Evolutionary conservation across 2,113 vertebrate species (phyloP), one percentile per base, ranked within the genome.

Genomic region (Thamnaconus septentrionalis): DNA sequence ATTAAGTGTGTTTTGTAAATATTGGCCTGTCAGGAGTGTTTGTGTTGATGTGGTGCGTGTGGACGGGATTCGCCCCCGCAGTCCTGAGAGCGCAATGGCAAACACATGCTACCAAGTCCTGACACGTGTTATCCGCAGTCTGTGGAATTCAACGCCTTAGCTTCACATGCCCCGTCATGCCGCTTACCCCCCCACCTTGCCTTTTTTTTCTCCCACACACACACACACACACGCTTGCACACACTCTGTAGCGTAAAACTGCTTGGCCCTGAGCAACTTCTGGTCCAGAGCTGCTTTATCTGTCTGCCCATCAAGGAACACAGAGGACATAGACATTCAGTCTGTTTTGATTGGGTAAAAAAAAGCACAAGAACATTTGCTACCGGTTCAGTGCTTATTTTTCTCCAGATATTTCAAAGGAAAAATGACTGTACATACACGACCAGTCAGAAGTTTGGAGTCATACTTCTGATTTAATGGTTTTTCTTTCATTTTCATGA

Each of bases 151-250:
- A 59, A 2, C 71, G 72, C 69, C 66, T 80, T 73, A 62, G 11
- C 62, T 74, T 59, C 55, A 83, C 87, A 68, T 86, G 89, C 85
- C 76, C 59, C 42, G 18, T 75, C 89, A 75, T 78, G 86, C 57
- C 69, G 39, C 1, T 41, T 51, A 43, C 43, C 47, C 64, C 59
- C 64, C 64, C 56, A n/a, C 55, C 42, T 8, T 9, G 52, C 54
- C 48, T 56, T 45, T 55, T 43, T 41, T 41, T 57, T 55, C 18
- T 31, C 18, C 41, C 52, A 56, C 41, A 60, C 53, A 56, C 53
- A 41, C 43, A 62, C 18, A 31, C 18, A 31, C 18, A 41, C 41
- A 61, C 51, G 70, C 60, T 56, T 55, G 58, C 55, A 68, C 62
- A 78, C 63, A 58, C 9, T 43, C 56, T 42, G 69, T 40, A 64